These are phyloP conservation scores for Dunckerocampus dactyliophorus DNA, from an alignment of 2,113 vertebrate genomes.

Conservation along the genomic window DNA sequence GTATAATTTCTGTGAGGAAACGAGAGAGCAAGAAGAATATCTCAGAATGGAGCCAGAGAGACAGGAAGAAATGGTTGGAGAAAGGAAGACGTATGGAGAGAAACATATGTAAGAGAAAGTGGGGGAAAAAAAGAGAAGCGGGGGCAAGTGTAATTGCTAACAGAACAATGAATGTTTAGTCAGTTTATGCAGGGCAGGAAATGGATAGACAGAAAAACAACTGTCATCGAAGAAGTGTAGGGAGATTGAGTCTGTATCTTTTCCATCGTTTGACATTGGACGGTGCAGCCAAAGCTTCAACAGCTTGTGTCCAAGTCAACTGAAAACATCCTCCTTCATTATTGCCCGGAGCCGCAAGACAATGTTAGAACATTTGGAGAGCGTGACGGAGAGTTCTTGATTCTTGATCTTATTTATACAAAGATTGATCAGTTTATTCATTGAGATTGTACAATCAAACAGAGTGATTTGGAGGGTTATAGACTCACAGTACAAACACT, in stretches of 20 bases:
- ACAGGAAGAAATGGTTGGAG: background rate
- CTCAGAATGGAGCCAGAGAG: background rate
- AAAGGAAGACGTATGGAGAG: too few relatives aligned
- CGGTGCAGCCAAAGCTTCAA: too few relatives aligned
- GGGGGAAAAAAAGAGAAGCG: background rate
- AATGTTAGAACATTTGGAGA: too few relatives aligned
- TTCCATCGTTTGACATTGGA: too few relatives aligned
- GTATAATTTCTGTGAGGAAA: background rate
- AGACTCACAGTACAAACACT: slow-evolving; percentile 1
- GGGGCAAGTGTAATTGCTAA: background rate
- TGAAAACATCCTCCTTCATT: too few relatives aligned
- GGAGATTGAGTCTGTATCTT: background rate
- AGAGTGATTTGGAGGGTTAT: background rate
- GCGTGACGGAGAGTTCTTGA: too few relatives aligned
- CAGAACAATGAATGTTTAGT: background rate
- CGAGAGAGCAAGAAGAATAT: background rate
- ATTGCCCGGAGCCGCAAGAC: too few relatives aligned
- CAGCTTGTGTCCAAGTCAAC: too few relatives aligned
- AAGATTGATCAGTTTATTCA: background rate
- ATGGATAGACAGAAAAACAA: background rate
- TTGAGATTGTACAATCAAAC: background rate
- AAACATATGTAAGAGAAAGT: background rate
- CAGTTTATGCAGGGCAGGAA: background rate
- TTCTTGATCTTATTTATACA: too few relatives aligned
- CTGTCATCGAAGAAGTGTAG: background rate